Percentiles rank a stretch among this genome's conserved stretches.
Conservation (phyloP, 2,797 vertebrate species). For the Cephalopachus bancanus region DNA sequence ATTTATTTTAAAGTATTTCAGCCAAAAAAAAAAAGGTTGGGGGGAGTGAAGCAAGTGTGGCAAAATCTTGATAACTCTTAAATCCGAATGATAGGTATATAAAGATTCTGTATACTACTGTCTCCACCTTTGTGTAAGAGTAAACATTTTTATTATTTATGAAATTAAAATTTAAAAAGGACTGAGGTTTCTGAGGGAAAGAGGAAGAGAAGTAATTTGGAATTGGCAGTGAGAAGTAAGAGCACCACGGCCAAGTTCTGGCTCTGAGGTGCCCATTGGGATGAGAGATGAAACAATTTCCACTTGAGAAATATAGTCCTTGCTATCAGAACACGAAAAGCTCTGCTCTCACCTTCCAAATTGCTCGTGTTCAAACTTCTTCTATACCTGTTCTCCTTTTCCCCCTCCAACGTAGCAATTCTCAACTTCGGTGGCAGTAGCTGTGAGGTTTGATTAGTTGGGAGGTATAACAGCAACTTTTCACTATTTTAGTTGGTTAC, state of each 20-base stretch:
- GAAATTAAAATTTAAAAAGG: background rate
- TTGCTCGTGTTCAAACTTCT: background rate
- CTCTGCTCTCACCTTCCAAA: background rate
- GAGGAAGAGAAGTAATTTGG: background rate
- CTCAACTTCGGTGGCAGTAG: background rate
- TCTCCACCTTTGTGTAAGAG: background rate
- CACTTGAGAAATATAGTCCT: background rate
- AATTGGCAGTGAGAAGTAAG: background rate
- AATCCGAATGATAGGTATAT: background rate
- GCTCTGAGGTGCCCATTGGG: background rate
- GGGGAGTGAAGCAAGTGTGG: background rate
- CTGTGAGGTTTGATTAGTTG: background rate
- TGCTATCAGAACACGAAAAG: background rate
- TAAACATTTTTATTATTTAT: background rate
- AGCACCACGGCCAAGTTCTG: background rate
- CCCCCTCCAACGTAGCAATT: background rate
- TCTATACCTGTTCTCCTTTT: background rate
- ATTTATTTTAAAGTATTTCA: background rate
- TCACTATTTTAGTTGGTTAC: constrained; percentile 42
- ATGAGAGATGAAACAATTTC: background rate
- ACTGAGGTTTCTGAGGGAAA: background rate
- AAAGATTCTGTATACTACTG: background rate
- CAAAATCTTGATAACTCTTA: background rate
- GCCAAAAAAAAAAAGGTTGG: background rate
- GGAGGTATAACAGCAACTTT: background rate